Evolutionary conservation across 2,888 invertebrate genomes (phyloP).

Genomic region (Morpho deidamia): DNA sequence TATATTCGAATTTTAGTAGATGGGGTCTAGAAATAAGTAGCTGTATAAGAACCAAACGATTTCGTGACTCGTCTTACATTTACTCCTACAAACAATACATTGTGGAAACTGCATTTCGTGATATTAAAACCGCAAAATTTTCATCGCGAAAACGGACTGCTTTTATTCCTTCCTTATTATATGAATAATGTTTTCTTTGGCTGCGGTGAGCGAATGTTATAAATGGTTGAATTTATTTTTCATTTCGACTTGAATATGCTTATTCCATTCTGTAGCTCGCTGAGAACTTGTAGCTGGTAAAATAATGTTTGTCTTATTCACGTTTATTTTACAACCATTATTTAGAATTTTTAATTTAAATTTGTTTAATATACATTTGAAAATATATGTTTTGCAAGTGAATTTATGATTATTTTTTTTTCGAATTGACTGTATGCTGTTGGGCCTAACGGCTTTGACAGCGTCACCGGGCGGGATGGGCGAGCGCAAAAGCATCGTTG

Average conservation of each 20-base stretch:
- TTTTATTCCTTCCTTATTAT: conserved; percentile 8
- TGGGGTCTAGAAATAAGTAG: too few relatives aligned
- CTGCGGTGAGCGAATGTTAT: conserved; percentile 1
- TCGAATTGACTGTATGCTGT: too few relatives aligned
- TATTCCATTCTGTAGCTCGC: not conserved
- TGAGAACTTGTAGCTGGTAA: not conserved
- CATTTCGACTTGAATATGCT: conserved; percentile 6
- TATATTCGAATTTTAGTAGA: too few relatives aligned
- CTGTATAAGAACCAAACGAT: too few relatives aligned
- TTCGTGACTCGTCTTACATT: not conserved
- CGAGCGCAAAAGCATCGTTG: too few relatives aligned
- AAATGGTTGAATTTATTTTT: conserved; percentile 4
- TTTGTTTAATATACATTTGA: too few relatives aligned
- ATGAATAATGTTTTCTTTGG: conserved; percentile 3
- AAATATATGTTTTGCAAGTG: too few relatives aligned
- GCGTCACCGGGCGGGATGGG: too few relatives aligned
- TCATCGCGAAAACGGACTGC: not conserved
- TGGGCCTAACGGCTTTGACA: too few relatives aligned
- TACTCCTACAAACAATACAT: conserved; percentile 1
- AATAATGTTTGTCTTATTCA: not conserved
- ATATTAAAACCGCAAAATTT: conserved; percentile 10
- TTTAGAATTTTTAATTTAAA: too few relatives aligned
- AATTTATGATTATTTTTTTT: too few relatives aligned
- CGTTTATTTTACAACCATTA: not conserved
- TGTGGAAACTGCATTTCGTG: conserved; percentile 4